Conservation (phyloP, 2,113 vertebrate species). For the Gavia stellata region DNA sequence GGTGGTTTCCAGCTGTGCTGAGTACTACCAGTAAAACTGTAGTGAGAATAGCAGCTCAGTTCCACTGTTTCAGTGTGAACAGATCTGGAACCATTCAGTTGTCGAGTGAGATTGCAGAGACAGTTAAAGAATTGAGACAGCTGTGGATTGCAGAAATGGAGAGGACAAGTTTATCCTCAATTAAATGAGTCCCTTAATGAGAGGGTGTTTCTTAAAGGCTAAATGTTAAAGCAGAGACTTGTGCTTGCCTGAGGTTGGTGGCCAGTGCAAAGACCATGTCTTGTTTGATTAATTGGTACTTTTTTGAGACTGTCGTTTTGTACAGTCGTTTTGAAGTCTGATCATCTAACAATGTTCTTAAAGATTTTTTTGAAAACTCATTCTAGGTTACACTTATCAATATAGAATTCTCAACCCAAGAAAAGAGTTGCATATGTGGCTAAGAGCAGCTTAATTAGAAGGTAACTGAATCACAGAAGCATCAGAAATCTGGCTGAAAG, state of each 20-base stretch:
- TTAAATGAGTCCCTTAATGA: background rate
- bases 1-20: background rate
- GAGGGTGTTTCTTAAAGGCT: background rate
- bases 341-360: background rate
- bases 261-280: background rate
- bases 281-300: background rate
- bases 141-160: background rate
- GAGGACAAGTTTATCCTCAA: background rate
- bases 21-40: background rate
- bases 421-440: background rate
- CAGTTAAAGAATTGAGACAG: background rate
- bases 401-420: background rate
- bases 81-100: background rate
- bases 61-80: background rate
- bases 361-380: background rate
- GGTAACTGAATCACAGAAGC: background rate
- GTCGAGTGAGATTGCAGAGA: background rate
- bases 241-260: background rate
- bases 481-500: background rate
- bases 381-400: background rate
- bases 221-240: background rate
- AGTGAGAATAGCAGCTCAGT: background rate
- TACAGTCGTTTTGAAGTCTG: background rate
- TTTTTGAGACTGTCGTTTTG: background rate
- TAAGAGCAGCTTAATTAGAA: conserved; percentile 31